A percentile compares a stretch with the other conserved stretches of the same genome.
phyloP scores from a whole-genome alignment of 2,888 invertebrate genomes.

The Ormyrus labotus region DNA sequence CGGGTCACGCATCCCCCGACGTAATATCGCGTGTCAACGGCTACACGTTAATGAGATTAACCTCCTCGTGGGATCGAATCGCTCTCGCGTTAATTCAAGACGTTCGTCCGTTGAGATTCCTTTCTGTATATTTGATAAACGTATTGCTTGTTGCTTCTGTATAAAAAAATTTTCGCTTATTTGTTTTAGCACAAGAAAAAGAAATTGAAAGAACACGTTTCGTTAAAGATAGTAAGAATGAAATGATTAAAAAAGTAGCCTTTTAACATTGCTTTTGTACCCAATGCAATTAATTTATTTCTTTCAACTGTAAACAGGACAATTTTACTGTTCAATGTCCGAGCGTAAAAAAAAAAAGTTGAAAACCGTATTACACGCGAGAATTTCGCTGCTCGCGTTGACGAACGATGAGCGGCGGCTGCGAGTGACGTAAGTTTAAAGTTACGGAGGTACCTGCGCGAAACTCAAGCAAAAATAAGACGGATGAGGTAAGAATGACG shows the following conservation, averaged over 20 bases:
- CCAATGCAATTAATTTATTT: no score
- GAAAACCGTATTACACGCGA: not conserved
- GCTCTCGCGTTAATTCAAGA: constrained; percentile 17
- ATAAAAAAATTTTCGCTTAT: no score
- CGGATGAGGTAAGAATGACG: constrained; percentile 26
- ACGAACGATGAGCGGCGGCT: constrained; percentile 24
- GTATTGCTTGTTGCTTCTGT: no score
- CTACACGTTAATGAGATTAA: constrained; percentile 60
- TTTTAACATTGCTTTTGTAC: no score
- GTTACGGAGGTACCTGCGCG: constrained; percentile 6
- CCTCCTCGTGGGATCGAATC: constrained; percentile 45
- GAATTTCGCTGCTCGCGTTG: constrained; percentile 4
- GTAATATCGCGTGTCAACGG: constrained; percentile 20
- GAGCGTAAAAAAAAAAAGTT: not conserved
- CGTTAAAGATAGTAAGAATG: no score
- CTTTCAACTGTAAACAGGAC: no score
- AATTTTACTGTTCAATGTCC: not conserved
- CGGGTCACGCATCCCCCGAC: not conserved
- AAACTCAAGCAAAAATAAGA: constrained; percentile 17
- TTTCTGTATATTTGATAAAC: no score
- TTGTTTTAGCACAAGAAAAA: no score
- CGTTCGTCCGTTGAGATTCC: not conserved
- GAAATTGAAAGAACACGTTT: no score
- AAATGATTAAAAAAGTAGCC: no score
- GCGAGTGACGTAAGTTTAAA: constrained; percentile 27